A percentile compares a stretch with the other conserved stretches of the same genome.
These are phyloP conservation scores for Echiichthys vipera DNA, from an alignment of 2,797 vertebrate genomes.

Conservation along the genomic window DNA sequence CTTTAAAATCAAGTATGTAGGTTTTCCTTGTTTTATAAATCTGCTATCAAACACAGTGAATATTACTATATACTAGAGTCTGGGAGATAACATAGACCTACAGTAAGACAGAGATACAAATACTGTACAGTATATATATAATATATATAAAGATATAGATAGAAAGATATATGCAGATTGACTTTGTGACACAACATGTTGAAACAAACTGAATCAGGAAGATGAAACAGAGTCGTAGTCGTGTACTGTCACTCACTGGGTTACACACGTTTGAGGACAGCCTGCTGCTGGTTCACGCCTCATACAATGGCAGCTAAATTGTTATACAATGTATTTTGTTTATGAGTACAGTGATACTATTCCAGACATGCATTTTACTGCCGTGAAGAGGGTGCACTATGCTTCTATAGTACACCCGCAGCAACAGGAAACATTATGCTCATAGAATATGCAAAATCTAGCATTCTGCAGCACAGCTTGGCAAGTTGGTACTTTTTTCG, in stretches of 20 bases:
- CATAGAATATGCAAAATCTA: conserved; percentile 86
- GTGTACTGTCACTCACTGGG: conserved; percentile 51
- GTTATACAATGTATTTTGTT: conserved; percentile 76
- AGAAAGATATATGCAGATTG: conserved; percentile 18
- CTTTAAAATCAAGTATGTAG: conserved; percentile 60
- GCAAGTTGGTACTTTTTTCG: conserved; percentile 75
- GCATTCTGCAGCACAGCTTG: conserved; percentile 78
- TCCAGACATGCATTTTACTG: conserved; percentile 74
- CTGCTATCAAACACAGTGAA: conserved; percentile 41
- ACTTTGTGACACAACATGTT: conserved; percentile 44
- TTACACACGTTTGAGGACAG: conserved; percentile 65
- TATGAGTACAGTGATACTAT: conserved; percentile 66
- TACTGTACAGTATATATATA: conserved; percentile 36
- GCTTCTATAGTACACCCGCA: conserved; percentile 50
- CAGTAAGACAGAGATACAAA: conserved; percentile 41
- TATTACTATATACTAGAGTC: conserved; percentile 24
- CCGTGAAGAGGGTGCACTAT: conserved; percentile 54
- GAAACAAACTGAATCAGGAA: conserved; percentile 58
- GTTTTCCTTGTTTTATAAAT: conserved; percentile 53
- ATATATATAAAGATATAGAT: conserved; percentile 20
- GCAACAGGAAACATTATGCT: conserved; percentile 77
- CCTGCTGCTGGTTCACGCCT: conserved; percentile 70
- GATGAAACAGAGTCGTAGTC: conserved; percentile 41
- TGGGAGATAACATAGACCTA: conserved; percentile 32
- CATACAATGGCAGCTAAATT: conserved; percentile 86